Conservation (phyloP, 2,888 invertebrate genomes). For the Chymomyza procnemis region DNA sequence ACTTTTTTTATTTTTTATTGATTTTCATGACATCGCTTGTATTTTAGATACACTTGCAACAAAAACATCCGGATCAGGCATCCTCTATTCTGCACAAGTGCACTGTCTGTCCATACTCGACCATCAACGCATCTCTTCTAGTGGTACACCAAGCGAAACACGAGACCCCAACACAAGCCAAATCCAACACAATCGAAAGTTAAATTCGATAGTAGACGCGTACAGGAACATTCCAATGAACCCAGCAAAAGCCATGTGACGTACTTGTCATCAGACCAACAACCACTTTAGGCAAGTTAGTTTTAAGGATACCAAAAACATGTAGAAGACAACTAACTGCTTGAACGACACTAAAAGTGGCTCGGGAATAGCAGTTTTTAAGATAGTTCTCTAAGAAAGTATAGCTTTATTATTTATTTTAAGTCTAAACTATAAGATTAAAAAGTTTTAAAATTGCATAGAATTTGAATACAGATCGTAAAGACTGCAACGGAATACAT, state of each 20-base stretch:
- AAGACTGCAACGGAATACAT: too few relatives aligned
- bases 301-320: neutral
- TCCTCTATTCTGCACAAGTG: constrained; percentile 80
- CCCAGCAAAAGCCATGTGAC: constrained; percentile 2
- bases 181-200: constrained; percentile 61
- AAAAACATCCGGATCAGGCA: constrained; percentile 86
- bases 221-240: constrained; percentile 58
- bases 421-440: constrained; percentile 13
- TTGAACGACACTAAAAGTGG: neutral
- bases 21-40: neutral
- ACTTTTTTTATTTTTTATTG: too few relatives aligned
- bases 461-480: too few relatives aligned
- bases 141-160: constrained; percentile 76
- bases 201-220: constrained; percentile 75
- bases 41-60: constrained; percentile 84
- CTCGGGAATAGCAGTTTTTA: neutral
- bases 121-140: constrained; percentile 75
- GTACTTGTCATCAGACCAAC: neutral
- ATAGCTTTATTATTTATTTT: neutral
- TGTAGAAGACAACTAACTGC: neutral
- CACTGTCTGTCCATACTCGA: constrained; percentile 72
- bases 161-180: constrained; percentile 26
- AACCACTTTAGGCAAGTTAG: neutral
- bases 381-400: neutral
- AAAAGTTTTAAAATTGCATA: too few relatives aligned